Evolutionary conservation across 2,888 invertebrate species (phyloP).

Genomic region (Plagiodera versicolora): DNA sequence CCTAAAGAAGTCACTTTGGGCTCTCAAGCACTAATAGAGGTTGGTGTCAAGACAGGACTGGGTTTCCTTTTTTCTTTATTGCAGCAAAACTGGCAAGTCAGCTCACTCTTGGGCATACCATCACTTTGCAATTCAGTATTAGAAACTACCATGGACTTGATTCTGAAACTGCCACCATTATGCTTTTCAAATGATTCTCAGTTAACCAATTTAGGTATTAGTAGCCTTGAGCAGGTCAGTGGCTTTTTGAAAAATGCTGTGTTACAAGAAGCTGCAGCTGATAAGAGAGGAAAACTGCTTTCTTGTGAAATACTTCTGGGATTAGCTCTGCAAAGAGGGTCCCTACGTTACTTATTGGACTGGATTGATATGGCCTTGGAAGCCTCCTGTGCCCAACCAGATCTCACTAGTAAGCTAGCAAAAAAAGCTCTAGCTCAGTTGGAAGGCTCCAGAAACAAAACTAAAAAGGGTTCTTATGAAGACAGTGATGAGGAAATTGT

Average conservation of each 20-base stretch:
- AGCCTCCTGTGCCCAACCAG: conserved; percentile 39
- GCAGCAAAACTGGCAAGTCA: conserved; percentile 61
- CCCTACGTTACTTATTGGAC: conserved; percentile 61
- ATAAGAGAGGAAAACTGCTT: conserved; percentile 53
- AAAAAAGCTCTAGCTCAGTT: conserved; percentile 44
- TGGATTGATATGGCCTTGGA: conserved; percentile 65
- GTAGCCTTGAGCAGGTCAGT: conserved; percentile 59
- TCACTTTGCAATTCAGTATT: conserved; percentile 63
- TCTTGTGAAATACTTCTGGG: conserved; percentile 60
- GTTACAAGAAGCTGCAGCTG: conserved; percentile 57
- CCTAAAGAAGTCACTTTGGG: conserved; percentile 44
- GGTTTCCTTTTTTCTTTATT: conserved; percentile 63
- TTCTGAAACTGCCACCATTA: conserved; percentile 61
- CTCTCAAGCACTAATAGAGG: conserved; percentile 62
- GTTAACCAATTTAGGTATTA: conserved; percentile 57
- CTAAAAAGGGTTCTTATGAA: conserved; percentile 29
- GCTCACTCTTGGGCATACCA: conserved; percentile 50
- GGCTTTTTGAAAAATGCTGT: conserved; percentile 59
- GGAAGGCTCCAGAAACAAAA: conserved; percentile 35
- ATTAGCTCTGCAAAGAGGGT: conserved; percentile 63
- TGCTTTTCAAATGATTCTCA: conserved; percentile 63
- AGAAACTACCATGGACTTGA: conserved; percentile 59
- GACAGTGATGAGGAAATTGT: conserved; percentile 38
- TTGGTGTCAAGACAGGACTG: conserved; percentile 64
- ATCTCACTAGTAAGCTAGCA: conserved; percentile 46